Evolutionary conservation across 92 coral and sea anemone genomes (phyloP).

Genomic region (Meandrina meandrites): DNA sequence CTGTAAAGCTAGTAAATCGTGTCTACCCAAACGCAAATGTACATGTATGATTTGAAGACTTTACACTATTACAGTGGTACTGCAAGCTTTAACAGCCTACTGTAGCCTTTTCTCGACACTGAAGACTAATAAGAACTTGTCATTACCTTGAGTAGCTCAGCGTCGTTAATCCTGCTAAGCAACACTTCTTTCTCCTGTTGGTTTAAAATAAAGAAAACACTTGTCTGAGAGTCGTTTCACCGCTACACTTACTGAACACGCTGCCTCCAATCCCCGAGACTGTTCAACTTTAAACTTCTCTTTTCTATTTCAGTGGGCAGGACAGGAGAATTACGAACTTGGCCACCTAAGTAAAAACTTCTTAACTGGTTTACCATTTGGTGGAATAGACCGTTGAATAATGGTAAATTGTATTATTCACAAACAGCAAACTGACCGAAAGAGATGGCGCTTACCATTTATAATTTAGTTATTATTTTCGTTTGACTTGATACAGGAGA

Average conservation of each 20-base stretch:
- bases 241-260: not conserved
- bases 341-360: too few relatives aligned
- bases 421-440: too few relatives aligned
- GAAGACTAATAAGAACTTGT: not conserved
- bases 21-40: not conserved
- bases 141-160: conserved; percentile 63
- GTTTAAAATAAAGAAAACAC: not conserved
- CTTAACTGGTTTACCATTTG: too few relatives aligned
- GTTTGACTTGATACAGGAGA: too few relatives aligned
- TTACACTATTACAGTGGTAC: not conserved
- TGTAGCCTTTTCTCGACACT: not conserved
- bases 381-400: too few relatives aligned
- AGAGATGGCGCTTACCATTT: too few relatives aligned
- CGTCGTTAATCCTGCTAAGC: conserved; percentile 55
- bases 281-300: not conserved
- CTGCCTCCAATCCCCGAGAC: too few relatives aligned
- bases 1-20: not conserved
- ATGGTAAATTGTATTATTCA: too few relatives aligned
- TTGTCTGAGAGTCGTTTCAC: not conserved
- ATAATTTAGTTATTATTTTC: too few relatives aligned
- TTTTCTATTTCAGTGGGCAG: not conserved
- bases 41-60: not conserved
- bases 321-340: not conserved
- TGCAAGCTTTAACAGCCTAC: not conserved
- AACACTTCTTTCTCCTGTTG: conserved; percentile 72